These are phyloP conservation scores for Halcyon smyrnensis DNA, from an alignment of 2,797 vertebrate species.

Conservation along the genomic window DNA sequence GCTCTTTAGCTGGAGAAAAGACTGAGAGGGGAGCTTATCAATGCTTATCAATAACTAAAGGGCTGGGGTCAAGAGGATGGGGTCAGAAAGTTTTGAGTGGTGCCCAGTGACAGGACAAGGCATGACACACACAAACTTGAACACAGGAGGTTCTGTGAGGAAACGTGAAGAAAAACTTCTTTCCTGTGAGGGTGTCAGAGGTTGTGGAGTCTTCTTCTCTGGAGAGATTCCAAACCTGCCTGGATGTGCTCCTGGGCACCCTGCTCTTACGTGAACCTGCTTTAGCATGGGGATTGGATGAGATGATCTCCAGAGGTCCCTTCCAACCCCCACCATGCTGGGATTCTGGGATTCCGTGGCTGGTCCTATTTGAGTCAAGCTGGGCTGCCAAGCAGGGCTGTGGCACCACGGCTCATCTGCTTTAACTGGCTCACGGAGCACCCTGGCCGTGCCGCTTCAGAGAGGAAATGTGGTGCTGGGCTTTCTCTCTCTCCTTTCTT, in stretches of 20 bases:
- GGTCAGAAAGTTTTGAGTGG: not conserved
- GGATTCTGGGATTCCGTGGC: not conserved
- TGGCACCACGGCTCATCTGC: not conserved
- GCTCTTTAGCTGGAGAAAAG: not conserved
- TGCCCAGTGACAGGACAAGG: not conserved
- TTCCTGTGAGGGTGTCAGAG: not conserved
- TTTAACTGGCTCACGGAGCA: not conserved
- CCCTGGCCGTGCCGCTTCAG: not conserved
- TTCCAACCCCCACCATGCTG: not conserved
- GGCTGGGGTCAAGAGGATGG: not conserved
- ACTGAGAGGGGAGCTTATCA: not conserved
- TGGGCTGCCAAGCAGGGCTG: not conserved
- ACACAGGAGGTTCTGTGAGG: not conserved
- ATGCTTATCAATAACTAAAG: not conserved
- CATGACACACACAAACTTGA: not conserved
- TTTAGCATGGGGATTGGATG: not conserved
- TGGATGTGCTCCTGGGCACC: not conserved
- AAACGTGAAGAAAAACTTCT: not conserved
- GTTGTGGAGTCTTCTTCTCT: not conserved
- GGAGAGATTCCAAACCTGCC: not conserved
- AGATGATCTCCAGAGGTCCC: not conserved
- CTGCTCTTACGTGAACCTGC: not conserved
- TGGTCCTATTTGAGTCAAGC: not conserved
- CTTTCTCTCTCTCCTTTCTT: not conserved
- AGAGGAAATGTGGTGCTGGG: not conserved